These are phyloP conservation scores for Sinocyclocheilus grahami DNA, from an alignment of 2,113 vertebrate genomes.

Conservation along the genomic window DNA sequence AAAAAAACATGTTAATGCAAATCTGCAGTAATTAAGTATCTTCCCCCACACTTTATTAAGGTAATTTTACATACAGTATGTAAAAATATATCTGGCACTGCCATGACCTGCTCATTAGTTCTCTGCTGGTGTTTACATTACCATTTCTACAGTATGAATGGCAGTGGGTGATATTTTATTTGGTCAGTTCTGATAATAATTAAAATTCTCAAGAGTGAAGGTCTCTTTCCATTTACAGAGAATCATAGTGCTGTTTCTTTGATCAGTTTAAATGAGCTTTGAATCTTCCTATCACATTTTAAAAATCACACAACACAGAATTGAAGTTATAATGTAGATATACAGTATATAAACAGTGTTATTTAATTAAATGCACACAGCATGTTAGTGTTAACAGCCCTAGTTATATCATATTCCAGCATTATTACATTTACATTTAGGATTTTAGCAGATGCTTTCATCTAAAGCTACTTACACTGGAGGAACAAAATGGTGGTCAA, in stretches of 20 bases:
- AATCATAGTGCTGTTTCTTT: not conserved
- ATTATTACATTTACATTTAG: not conserved
- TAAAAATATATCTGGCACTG: not conserved
- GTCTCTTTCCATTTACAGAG: not conserved
- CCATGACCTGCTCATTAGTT: not conserved
- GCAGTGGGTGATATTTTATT: constrained; percentile 17
- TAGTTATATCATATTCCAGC: not conserved
- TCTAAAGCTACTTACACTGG: not conserved
- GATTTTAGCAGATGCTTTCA: not conserved
- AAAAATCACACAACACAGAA: too few relatives aligned
- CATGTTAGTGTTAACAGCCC: not conserved
- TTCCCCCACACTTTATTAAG: not conserved
- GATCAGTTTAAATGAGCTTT: not conserved
- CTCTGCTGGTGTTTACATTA: not conserved
- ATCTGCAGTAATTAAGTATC: not conserved
- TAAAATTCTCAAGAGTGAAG: not conserved
- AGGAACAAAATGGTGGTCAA: not conserved
- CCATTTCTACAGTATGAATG: constrained; percentile 7
- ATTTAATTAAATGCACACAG: not conserved
- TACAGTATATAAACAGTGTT: too few relatives aligned
- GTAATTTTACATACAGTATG: not conserved
- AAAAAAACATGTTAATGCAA: not conserved
- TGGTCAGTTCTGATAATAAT: constrained; percentile 2
- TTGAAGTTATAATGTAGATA: too few relatives aligned
- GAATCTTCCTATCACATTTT: not conserved